Evolutionary conservation across 2,797 vertebrate species (phyloP).

Genomic region (Clarias platycephalus): DNA sequence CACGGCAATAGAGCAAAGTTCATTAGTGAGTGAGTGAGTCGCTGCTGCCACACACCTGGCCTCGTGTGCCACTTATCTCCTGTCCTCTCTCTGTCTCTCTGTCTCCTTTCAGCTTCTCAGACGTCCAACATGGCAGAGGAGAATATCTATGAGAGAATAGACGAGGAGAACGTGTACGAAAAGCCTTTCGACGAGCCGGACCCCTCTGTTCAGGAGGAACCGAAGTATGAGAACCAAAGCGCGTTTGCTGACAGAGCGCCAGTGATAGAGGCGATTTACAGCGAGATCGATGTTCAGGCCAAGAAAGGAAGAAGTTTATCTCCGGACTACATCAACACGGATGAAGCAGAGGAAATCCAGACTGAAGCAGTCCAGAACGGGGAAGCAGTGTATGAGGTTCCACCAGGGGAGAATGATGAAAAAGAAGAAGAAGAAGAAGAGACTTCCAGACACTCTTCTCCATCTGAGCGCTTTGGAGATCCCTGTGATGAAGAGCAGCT

Average conservation of each 20-base stretch:
- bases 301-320: constrained; percentile 47
- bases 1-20: constrained; percentile 57
- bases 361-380: constrained; percentile 7
- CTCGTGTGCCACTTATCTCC: constrained; percentile 31
- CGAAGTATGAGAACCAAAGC: constrained; percentile 51
- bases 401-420: constrained; percentile 42
- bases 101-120: background rate
- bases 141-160: constrained; percentile 53
- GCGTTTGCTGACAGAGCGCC: constrained; percentile 21
- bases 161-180: constrained; percentile 23
- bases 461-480: constrained; percentile 52
- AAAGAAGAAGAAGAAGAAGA: constrained; percentile 26
- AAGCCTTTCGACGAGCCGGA: constrained; percentile 31
- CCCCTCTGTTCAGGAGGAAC: constrained; percentile 34
- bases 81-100: constrained; percentile 39
- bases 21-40: constrained; percentile 21
- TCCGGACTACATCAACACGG: constrained; percentile 65
- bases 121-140: constrained; percentile 55
- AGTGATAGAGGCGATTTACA: constrained; percentile 52
- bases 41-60: constrained; percentile 54
- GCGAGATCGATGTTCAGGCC: constrained; percentile 46
- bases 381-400: background rate
- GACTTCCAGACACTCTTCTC: constrained; percentile 64
- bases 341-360: constrained; percentile 29
- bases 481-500: constrained; percentile 61